A percentile compares a stretch with the other conserved stretches of the same genome.
These are phyloP conservation scores for Triplophysa yarkandensis DNA, from an alignment of 2,797 vertebrate genomes.

Conservation along the genomic window DNA sequence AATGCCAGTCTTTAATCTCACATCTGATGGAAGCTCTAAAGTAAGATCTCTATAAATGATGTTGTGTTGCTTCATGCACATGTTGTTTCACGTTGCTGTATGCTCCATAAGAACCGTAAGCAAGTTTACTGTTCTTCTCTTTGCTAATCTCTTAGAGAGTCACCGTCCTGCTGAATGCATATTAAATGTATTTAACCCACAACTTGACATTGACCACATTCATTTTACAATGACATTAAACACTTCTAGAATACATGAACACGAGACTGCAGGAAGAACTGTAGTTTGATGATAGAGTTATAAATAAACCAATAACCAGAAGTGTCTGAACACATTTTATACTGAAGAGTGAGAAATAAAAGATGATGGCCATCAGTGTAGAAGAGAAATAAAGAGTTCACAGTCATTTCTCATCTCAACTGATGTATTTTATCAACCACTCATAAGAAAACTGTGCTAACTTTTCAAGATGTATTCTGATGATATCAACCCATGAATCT, in stretches of 20 bases:
- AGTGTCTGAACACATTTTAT: not conserved
- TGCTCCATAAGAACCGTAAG: not conserved
- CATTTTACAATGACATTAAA: not conserved
- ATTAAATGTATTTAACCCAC: slow-evolving; percentile 27
- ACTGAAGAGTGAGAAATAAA: not conserved
- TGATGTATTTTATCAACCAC: no score
- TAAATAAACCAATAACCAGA: not conserved
- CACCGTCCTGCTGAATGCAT: slow-evolving; percentile 23
- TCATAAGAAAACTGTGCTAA: no score
- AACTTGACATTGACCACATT: slow-evolving; percentile 50
- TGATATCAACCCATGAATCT: not conserved
- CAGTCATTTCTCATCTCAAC: not conserved
- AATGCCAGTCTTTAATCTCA: slow-evolving; percentile 95
- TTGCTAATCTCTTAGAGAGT: slow-evolving; percentile 35
- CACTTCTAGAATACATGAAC: not conserved
- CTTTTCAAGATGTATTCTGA: no score
- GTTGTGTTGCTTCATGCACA: no score
- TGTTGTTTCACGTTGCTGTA: not conserved
- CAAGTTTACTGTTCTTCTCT: slow-evolving; percentile 36
- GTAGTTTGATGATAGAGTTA: not conserved
- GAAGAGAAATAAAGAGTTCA: slow-evolving; percentile 6
- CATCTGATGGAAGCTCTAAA: slow-evolving; percentile 80
- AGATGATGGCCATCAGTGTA: not conserved
- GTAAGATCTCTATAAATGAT: slow-evolving; percentile 61
- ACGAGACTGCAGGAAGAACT: not conserved